Conservation (phyloP, 2,888 invertebrate species). For the Sepiola atlantica region DNA sequence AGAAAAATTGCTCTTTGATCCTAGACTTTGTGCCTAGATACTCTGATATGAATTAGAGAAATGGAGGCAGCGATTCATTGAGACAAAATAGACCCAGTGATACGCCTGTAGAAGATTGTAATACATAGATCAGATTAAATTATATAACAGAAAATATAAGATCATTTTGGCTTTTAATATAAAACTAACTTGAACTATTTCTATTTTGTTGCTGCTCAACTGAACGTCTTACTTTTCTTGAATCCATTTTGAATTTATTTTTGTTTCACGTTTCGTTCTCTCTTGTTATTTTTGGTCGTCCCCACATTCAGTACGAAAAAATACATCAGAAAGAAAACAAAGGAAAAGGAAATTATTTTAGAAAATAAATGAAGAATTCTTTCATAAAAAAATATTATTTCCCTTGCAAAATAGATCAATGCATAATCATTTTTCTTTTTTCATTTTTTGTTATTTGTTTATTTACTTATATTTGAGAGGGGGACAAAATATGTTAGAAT, state of each 20-base stretch:
- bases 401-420: neutral
- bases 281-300: neutral
- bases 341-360: neutral
- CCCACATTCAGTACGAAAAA: neutral
- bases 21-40: no score
- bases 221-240: neutral
- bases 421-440: neutral
- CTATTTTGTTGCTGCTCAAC: neutral
- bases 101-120: neutral
- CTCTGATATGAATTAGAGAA: no score
- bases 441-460: neutral
- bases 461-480: no score
- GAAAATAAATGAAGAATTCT: neutral
- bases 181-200: neutral
- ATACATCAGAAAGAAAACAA: neutral
- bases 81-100: no score
- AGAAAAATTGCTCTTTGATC: no score
- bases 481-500: neutral
- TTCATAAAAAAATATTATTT: neutral
- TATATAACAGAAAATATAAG: neutral
- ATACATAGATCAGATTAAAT: neutral
- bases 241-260: neutral
- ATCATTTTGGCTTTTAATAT: neutral
- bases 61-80: no score
- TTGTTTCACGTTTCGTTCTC: neutral